phyloP scores from a whole-genome alignment of 1,140 invertebrate species.

The Oncopodura yosiiana region DNA sequence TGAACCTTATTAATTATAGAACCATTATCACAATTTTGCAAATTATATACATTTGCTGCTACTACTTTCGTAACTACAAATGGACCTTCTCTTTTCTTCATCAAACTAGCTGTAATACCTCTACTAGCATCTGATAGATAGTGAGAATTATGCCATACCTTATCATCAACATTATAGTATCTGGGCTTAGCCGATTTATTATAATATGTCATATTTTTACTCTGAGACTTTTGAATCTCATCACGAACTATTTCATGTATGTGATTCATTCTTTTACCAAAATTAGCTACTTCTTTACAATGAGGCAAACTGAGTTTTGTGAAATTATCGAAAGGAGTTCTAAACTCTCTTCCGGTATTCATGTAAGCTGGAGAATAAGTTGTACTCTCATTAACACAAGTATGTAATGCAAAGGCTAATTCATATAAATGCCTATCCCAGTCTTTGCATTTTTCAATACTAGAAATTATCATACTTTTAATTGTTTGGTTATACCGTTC shows the following conservation, averaged over 20 bases:
- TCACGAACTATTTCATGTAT: neutral
- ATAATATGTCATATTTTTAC: neutral
- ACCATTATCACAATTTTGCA: neutral
- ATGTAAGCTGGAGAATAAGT: slow-evolving; percentile 39
- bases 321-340: slow-evolving; percentile 16
- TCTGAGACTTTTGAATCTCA: neutral
- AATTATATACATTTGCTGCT: slow-evolving; percentile 1
- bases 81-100: slow-evolving; percentile 11
- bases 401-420: slow-evolving; percentile 41
- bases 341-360: slow-evolving; percentile 39
- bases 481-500: slow-evolving; percentile 43
- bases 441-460: slow-evolving; percentile 5
- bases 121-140: slow-evolving; percentile 8
- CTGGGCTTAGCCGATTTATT: neutral
- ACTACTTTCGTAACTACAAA: slow-evolving; percentile 5
- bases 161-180: slow-evolving; percentile 8
- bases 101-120: slow-evolving; percentile 12
- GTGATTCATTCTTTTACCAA: no score
- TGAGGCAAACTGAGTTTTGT: no score
- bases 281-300: neutral
- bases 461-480: slow-evolving; percentile 39
- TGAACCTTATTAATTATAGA: neutral
- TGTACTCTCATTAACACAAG: slow-evolving; percentile 38
- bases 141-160: slow-evolving; percentile 4
- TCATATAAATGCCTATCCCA: slow-evolving; percentile 39